Percentiles rank a stretch among this genome's conserved stretches.
Conservation (phyloP, 2,888 invertebrate genomes). For the Eurois occulta region DNA sequence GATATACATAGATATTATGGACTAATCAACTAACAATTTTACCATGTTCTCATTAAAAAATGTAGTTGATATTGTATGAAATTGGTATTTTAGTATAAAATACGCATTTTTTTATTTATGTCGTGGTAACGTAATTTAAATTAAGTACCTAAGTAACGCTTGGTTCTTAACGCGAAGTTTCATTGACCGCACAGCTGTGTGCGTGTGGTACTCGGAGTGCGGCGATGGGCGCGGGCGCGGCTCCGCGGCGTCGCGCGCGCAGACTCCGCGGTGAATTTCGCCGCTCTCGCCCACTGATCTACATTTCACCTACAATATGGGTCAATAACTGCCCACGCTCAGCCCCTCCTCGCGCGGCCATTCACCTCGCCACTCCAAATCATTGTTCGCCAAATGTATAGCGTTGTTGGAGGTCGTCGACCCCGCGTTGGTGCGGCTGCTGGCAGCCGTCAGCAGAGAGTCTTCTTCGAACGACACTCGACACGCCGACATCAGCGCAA, state of each 20-base stretch:
- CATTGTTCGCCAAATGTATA: constrained; percentile 90
- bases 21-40: background rate
- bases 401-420: constrained; percentile 85
- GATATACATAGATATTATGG: background rate
- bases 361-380: constrained; percentile 90
- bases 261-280: constrained; percentile 87
- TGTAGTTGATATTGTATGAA: background rate
- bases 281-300: constrained; percentile 91
- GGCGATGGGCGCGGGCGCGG: constrained; percentile 52
- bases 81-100: background rate
- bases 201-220: constrained; percentile 42
- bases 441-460: constrained; percentile 76
- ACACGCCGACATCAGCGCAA: constrained; percentile 80
- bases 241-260: constrained; percentile 67
- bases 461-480: constrained; percentile 88
- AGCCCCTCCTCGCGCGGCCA: constrained; percentile 88
- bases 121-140: background rate
- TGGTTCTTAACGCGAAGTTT: constrained; percentile 40
- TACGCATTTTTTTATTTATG: background rate
- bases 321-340: constrained; percentile 91
- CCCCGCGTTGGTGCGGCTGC: constrained; percentile 83
- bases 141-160: constrained; percentile 12
- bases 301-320: constrained; percentile 90
- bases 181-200: constrained; percentile 39
- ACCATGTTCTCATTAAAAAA: background rate